A percentile compares a stretch with the other conserved stretches of the same genome.
Conservation (phyloP, 2,113 vertebrate genomes). For the Mormyrus iriodes region DNA sequence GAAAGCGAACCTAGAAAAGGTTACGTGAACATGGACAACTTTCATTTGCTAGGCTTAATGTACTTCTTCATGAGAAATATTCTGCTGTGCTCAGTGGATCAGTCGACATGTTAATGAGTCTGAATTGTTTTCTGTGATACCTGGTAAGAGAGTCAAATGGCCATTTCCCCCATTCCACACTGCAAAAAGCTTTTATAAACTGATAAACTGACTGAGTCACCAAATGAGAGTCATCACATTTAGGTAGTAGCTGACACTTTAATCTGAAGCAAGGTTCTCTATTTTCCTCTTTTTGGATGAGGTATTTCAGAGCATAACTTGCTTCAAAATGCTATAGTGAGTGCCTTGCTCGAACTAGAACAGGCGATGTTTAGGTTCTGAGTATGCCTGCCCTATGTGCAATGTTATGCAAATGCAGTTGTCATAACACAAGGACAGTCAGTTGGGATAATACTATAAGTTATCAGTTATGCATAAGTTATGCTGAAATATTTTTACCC, state of each 20-base stretch:
- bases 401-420: too few species aligned
- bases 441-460: too few species aligned
- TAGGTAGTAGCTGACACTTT: not conserved
- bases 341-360: too few species aligned
- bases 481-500: too few species aligned
- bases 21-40: not conserved
- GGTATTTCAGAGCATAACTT: too few species aligned
- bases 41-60: not conserved
- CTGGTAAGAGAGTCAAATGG: not conserved
- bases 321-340: too few species aligned
- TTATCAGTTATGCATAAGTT: too few species aligned
- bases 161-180: not conserved
- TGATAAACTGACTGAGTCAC: not conserved
- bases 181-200: not conserved
- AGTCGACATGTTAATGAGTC: not conserved
- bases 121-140: not conserved
- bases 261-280: too few species aligned
- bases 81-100: not conserved
- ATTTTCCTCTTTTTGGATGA: too few species aligned
- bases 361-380: too few species aligned
- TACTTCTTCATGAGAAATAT: not conserved
- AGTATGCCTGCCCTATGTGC: too few species aligned
- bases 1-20: not conserved
- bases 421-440: too few species aligned
- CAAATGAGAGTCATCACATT: not conserved